These are phyloP conservation scores for Chlamydotis undulata DNA, from an alignment of 2,113 vertebrate species.

Conservation along the genomic window DNA sequence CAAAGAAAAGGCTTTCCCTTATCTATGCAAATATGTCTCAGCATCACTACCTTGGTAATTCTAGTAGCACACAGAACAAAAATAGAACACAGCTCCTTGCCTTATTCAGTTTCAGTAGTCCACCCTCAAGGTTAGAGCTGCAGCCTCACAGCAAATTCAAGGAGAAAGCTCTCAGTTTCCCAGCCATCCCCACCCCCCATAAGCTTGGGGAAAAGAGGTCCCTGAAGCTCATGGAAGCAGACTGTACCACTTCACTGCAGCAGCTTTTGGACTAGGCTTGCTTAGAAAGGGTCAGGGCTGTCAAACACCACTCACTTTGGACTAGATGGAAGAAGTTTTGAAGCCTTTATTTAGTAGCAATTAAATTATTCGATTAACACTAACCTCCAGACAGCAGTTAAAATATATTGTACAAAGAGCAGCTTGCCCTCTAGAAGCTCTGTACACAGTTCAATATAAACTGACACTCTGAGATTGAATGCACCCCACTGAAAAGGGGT, in stretches of 20 bases:
- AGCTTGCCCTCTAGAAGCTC: constrained; percentile 55
- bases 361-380: constrained; percentile 74
- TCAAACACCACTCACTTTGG: not conserved
- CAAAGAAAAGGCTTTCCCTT: not conserved
- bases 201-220: too few species aligned
- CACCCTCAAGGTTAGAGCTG: not conserved
- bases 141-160: not conserved
- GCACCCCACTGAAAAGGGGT: constrained; percentile 76
- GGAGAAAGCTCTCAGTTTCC: not conserved
- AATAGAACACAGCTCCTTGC: not conserved
- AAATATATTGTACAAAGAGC: constrained; percentile 73
- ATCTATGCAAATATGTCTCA: not conserved
- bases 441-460: constrained; percentile 66
- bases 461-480: constrained; percentile 56
- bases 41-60: not conserved
- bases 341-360: constrained; percentile 83
- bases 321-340: constrained; percentile 46
- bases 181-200: too few species aligned
- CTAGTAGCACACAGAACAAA: not conserved
- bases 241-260: accelerated
- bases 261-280: not conserved
- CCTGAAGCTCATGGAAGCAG: not conserved
- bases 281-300: not conserved
- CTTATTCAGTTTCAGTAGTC: not conserved
- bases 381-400: constrained; percentile 74